phyloP scores from a whole-genome alignment of 1,140 invertebrate species.

The Drosophila dunni region DNA sequence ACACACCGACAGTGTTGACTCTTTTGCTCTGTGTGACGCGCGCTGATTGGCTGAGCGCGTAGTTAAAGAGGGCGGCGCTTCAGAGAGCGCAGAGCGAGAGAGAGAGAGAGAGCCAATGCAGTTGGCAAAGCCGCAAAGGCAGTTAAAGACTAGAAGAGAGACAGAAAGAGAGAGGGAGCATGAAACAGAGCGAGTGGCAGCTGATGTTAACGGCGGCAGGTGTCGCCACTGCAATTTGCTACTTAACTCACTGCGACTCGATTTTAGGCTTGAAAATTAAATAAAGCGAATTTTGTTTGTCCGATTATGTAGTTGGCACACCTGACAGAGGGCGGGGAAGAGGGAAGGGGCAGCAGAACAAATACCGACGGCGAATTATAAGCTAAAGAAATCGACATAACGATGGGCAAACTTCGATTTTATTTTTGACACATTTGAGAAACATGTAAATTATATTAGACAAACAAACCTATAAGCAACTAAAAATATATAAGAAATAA shows the following conservation, averaged over 20 bases:
- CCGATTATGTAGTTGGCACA: not conserved
- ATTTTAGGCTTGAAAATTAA: slow-evolving; percentile 39
- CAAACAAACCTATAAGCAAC: too few relatives aligned
- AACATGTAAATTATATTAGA: too few relatives aligned
- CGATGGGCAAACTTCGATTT: too few relatives aligned
- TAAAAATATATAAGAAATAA: not conserved
- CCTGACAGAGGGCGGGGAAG: not conserved
- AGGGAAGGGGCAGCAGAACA: not conserved
- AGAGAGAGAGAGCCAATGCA: slow-evolving; percentile 1
- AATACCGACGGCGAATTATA: slow-evolving; percentile 39
- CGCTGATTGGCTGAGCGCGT: slow-evolving; percentile 51
- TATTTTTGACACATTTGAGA: too few relatives aligned
- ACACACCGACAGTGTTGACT: slow-evolving; percentile 9
- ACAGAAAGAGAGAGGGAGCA: not conserved
- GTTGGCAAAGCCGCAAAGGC: slow-evolving; percentile 1
- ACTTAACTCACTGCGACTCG: slow-evolving; percentile 52
- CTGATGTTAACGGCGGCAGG: slow-evolving; percentile 42
- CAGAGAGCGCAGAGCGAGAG: slow-evolving; percentile 1
- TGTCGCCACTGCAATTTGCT: slow-evolving; percentile 70
- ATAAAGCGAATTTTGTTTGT: slow-evolving; percentile 21
- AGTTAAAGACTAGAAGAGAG: slow-evolving; percentile 17
- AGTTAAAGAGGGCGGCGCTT: slow-evolving; percentile 46
- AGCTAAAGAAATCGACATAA: not conserved
- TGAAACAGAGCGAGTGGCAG: slow-evolving; percentile 23
- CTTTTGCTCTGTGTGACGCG: slow-evolving; percentile 1